Conservation (phyloP, 1,140 invertebrate genomes). For the Drosophila teissieri region DNA sequence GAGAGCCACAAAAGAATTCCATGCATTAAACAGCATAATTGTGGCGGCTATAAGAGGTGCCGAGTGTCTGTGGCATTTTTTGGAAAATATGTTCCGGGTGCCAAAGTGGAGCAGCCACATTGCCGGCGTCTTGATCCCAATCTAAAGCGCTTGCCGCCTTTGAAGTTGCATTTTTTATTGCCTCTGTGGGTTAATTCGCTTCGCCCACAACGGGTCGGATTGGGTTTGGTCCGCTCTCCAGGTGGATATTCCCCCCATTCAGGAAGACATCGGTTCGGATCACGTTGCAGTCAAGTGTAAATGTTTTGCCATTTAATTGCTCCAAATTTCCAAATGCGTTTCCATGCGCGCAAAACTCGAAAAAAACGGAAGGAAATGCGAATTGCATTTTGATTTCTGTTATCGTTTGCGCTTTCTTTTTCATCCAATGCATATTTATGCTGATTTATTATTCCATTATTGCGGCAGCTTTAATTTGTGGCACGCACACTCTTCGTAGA, state of each 20-base stretch:
- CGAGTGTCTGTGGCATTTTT: constrained; percentile 37
- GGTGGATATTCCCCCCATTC: constrained; percentile 31
- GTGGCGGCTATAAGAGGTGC: constrained; percentile 25
- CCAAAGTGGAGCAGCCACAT: constrained; percentile 55
- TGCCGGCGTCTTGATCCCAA: constrained; percentile 32
- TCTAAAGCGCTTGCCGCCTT: constrained; percentile 51
- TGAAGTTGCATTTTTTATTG: constrained; percentile 33
- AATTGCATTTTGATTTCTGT: constrained; percentile 65
- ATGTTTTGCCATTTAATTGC: constrained; percentile 47
- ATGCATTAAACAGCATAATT: constrained; percentile 25
- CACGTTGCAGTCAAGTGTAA: constrained; percentile 47
- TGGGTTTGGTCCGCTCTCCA: constrained; percentile 6
- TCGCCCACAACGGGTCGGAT: constrained; percentile 38
- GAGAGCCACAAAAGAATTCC: constrained; percentile 40
- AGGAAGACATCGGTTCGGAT: constrained; percentile 51
- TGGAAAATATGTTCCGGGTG: constrained; percentile 67
- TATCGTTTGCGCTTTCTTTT: constrained; percentile 30
- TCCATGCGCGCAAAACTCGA: constrained; percentile 24
- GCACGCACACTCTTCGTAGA: constrained; percentile 56
- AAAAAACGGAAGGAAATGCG: constrained; percentile 77
- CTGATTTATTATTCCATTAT: constrained; percentile 79
- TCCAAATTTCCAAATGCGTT: constrained; percentile 66
- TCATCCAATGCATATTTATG: constrained; percentile 67
- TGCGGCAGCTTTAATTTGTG: constrained; percentile 66
- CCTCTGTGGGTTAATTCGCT: constrained; percentile 51